Base-by-base conservation (phyloP, 2,888 invertebrate genomes). In the Cryptosula pallasiana region DNA sequence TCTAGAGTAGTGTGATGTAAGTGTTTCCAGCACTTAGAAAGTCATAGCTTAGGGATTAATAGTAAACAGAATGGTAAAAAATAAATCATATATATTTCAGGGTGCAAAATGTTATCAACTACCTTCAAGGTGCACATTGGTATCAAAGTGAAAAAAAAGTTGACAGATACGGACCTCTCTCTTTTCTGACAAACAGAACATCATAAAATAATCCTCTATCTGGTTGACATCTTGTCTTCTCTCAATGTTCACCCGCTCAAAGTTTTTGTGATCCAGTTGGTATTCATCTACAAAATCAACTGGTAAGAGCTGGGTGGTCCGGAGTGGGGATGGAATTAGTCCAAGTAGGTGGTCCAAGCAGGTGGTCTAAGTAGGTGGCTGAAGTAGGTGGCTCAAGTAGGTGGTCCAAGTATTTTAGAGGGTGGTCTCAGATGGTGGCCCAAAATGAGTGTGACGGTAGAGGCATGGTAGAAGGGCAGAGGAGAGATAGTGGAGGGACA, bases 141-240 rank as follows among this genome's bases (percentile, higher is more conserved):
- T 45, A 45, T 13, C 20, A 45, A 9, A 45, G 9, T 45, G 45
- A 13, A 45, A 20, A 45, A 45, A 45, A 13, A 13, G 45, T 45
- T 13, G 45, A 45, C 20, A 45, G 45, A 58, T 5, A 3, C 77
- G 72, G 75, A 83, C 83, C 77, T 78, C 77, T 75, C 82, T 75
- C 20, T 77, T 74, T 72, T 82, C 81, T 27, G 81, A 79, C 20
- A 81, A 75, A 75, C 83, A 82, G 27, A 82, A 72, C 69, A 79
- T 77, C 75, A 81, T 80, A 74, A 84, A 80, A 75, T 84, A 83
- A 71, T 81, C 80, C 76, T 84, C 83, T 34, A 84, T 82, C 73
- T 82, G 80, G 1, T 77, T 76, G 69, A 80, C 80, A 73, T 84
- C 83, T 71, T 82, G 82, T 54, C 83, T 74, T 35, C 75, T 75